Percentiles rank a stretch among this genome's conserved stretches.
Conservation (phyloP, 2,113 vertebrate genomes). For the Nestor notabilis region DNA sequence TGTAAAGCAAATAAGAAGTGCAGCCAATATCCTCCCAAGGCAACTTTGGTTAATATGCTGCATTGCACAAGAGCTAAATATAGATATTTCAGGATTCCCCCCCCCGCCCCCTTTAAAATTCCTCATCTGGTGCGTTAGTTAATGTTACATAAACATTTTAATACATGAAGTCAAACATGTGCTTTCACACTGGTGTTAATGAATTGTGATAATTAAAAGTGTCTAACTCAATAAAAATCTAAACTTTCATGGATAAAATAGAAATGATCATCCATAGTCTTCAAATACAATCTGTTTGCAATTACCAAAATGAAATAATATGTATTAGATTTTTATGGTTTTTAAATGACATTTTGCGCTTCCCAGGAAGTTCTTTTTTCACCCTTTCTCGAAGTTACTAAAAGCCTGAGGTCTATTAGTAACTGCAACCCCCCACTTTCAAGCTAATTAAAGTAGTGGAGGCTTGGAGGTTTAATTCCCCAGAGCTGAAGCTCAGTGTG, state of each 20-base stretch:
- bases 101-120: conserved; percentile 31
- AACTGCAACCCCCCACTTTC: conserved; percentile 93
- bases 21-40: conserved; percentile 44
- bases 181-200: conserved; percentile 66
- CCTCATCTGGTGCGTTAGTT: conserved; percentile 67
- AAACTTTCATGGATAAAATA: conserved; percentile 69
- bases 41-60: conserved; percentile 58
- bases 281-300: conserved; percentile 78
- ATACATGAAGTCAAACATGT: conserved; percentile 61
- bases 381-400: conserved; percentile 89
- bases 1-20: conserved; percentile 55
- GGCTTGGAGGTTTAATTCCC: conserved; percentile 93
- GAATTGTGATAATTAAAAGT: conserved; percentile 71
- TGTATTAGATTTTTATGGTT: conserved; percentile 80
- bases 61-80: conserved; percentile 68
- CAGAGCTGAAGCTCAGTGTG: conserved; percentile 90
- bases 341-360: conserved; percentile 83
- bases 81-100: conserved; percentile 56
- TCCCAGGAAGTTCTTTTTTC: conserved; percentile 78
- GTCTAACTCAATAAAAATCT: conserved; percentile 61
- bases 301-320: conserved; percentile 80
- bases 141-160: conserved; percentile 70
- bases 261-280: conserved; percentile 65
- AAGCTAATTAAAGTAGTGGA: conserved; percentile 99
- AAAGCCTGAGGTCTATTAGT: conserved; percentile 92